These are phyloP conservation scores for Ifrita kowaldi DNA, from an alignment of 2,113 vertebrate genomes.

Conservation along the genomic window DNA sequence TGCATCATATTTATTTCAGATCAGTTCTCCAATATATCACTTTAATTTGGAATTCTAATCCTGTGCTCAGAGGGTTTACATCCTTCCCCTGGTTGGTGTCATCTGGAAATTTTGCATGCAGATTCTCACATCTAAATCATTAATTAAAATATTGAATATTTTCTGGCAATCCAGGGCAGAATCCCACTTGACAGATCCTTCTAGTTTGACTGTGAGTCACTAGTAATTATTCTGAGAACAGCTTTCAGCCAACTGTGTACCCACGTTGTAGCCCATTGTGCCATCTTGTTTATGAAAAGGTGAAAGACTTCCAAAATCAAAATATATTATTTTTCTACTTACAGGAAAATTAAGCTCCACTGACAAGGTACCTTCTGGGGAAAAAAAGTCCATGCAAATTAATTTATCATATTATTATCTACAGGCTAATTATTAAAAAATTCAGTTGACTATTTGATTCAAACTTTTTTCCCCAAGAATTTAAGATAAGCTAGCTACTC, in stretches of 20 bases:
- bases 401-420: neutral
- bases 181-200: constrained; percentile 31
- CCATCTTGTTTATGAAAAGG: neutral
- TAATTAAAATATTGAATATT: constrained; percentile 59
- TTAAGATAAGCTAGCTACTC: neutral
- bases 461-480: neutral
- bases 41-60: constrained; percentile 45
- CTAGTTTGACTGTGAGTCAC: constrained; percentile 31
- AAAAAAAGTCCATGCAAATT: neutral
- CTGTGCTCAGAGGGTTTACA: constrained; percentile 1
- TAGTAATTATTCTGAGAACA: neutral
- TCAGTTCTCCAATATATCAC: neutral
- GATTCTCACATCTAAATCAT: constrained; percentile 18
- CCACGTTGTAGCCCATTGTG: neutral
- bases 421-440: neutral
- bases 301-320: neutral
- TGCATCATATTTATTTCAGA: constrained; percentile 25
- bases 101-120: constrained; percentile 32
- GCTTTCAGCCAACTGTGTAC: neutral
- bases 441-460: neutral
- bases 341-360: neutral
- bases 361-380: neutral
- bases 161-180: constrained; percentile 14
- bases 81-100: neutral
- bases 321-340: neutral